Percentiles rank a stretch among this genome's conserved stretches.
phyloP scores from a whole-genome alignment of 1,140 invertebrate species.

The Monomorium pharaonis region DNA sequence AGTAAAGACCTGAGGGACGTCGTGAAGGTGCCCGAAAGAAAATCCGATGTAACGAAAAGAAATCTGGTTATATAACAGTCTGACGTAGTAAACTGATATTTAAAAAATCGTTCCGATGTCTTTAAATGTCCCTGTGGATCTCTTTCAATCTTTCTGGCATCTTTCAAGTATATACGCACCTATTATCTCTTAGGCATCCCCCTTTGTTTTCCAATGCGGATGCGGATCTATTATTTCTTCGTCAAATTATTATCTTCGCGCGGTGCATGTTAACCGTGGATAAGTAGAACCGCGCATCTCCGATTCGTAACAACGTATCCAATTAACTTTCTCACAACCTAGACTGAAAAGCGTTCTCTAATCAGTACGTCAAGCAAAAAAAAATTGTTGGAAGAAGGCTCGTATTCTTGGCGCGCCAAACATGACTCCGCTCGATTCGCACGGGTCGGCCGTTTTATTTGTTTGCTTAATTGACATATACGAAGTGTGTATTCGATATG shows the following conservation, averaged over 20 bases:
- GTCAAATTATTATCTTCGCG: slow-evolving; percentile 3
- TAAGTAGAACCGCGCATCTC: neutral
- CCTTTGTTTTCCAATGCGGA: neutral
- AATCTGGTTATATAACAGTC: neutral
- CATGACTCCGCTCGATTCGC: neutral
- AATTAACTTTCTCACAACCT: slow-evolving; percentile 40
- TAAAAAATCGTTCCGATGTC: neutral
- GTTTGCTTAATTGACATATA: slow-evolving; percentile 12
- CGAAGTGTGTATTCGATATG: neutral
- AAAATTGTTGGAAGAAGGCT: slow-evolving; percentile 11
- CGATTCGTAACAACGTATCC: slow-evolving; percentile 12
- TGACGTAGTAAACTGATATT: neutral
- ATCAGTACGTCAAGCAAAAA: slow-evolving; percentile 24
- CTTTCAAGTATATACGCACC: neutral
- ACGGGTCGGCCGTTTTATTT: neutral
- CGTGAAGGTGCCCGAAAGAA: neutral
- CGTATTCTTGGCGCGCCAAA: neutral
- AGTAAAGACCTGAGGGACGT: neutral
- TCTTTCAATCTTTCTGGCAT: neutral
- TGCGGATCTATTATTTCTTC: slow-evolving; percentile 10
- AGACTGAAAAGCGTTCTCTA: slow-evolving; percentile 37
- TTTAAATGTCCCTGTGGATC: neutral
- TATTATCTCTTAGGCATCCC: neutral
- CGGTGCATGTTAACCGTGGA: slow-evolving; percentile 7
- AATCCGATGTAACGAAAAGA: neutral